Evolutionary conservation across 1,140 invertebrate genomes (phyloP), one percentile per base, ranked within the genome.

Genomic region (Lucilia cuprina): DNA sequence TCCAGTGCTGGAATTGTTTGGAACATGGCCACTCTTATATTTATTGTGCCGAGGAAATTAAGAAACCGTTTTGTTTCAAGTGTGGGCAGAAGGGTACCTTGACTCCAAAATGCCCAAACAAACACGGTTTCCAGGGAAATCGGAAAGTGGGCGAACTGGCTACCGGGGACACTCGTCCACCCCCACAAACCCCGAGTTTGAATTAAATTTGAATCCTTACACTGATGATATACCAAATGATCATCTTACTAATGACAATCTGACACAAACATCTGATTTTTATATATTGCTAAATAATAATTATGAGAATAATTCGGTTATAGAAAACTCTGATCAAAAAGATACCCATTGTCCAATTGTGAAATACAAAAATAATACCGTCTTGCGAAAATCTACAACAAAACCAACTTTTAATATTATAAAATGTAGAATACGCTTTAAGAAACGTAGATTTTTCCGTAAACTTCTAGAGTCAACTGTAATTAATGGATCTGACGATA

Each of bases 81-180:
- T 77, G 74, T 41, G 74, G 74, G 17, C 30, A 77, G 34, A 14
- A 35, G 13, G 74, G 74, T 60, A 60, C 74, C 30, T 77, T 41
- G 34, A 60, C 50, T 3, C 50, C 74, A 41, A 77, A 34, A 77
- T 41, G 30, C 34, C 34, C 74, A 17, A 41, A 14, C 34, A 60
- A 60, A 14, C 50, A 60, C 17, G 5, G 4, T 60, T 60, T 14
- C 17, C 17, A 17, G 34, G 74, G 74, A 41, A 77, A 77, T 12
- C 34, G 34, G 74, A 41, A 77, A 41, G 30, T 34, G 74, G 14
- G 34, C 74, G 34, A 77, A 35, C 8, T 77, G 34, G 74, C 34
- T 41, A 77, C 74, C 74, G 74, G 74, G 74, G 74, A 77, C 74
- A 77, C 9, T 77, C 74, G 74, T 77, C 35, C 74, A 41, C 34